Conservation (phyloP, 2,797 vertebrate genomes). For the Sarcophilus harrisii region DNA sequence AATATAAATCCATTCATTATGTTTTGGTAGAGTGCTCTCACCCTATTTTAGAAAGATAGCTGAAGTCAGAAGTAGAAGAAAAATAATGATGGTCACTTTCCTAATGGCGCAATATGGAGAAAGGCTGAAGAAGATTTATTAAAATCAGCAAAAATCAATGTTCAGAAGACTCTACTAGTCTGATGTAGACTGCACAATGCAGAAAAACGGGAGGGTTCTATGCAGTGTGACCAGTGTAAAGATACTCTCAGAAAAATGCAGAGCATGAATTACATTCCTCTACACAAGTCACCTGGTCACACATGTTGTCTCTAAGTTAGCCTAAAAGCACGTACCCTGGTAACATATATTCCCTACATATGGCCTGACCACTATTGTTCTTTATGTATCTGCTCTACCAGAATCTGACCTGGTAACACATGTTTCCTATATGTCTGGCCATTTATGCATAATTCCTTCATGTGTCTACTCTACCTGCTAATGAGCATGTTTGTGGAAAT, state of each 20-base stretch:
- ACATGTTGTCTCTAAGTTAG: background rate
- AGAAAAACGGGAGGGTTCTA: background rate
- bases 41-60: background rate
- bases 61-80: background rate
- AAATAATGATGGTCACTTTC: background rate
- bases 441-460: background rate
- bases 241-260: background rate
- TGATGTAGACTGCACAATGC: background rate
- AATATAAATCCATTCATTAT: background rate
- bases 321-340: background rate
- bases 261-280: background rate
- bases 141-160: background rate
- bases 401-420: background rate
- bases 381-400: background rate
- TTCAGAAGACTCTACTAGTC: background rate
- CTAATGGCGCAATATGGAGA: background rate
- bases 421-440: background rate
- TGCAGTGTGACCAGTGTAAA: background rate
- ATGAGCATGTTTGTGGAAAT: background rate
- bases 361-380: background rate
- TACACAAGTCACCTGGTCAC: background rate
- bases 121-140: background rate
- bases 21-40: background rate
- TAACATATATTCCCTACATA: background rate
- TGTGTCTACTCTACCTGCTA: background rate